A percentile compares a stretch with the other conserved stretches of the same genome.
phyloP scores from a whole-genome alignment of 2,113 vertebrate genomes.

The Indri indri region DNA sequence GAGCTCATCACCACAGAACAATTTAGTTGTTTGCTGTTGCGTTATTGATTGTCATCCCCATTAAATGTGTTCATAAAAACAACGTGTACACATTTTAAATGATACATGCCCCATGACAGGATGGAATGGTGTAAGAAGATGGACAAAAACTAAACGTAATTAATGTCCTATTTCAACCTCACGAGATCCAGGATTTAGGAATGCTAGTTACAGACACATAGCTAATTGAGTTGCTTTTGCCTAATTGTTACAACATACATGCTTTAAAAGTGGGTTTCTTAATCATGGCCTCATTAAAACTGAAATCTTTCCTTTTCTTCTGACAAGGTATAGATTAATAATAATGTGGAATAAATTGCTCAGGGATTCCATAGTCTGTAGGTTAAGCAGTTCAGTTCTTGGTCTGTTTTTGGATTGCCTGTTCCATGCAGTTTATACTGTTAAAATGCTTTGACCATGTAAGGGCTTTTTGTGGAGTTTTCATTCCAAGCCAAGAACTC shows the following conservation, averaged over 20 bases:
- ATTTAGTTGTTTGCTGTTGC: slow-evolving; percentile 65
- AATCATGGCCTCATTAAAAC: neutral
- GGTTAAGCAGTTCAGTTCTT: neutral
- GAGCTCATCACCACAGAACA: slow-evolving; percentile 49
- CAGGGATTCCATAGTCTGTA: neutral
- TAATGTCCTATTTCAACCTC: neutral
- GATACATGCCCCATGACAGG: slow-evolving; percentile 8
- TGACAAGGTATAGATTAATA: neutral
- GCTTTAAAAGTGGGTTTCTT: neutral
- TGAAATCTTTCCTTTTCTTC: neutral
- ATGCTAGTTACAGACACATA: neutral
- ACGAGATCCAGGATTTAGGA: neutral
- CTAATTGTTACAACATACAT: neutral
- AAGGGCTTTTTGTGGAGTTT: neutral
- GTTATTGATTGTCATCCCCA: slow-evolving; percentile 28
- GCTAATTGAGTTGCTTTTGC: neutral
- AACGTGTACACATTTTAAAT: neutral
- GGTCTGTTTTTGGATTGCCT: neutral
- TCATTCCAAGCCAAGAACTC: neutral
- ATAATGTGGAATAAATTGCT: neutral
- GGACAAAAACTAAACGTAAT: neutral
- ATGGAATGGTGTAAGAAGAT: neutral
- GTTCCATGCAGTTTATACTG: neutral
- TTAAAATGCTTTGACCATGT: neutral
- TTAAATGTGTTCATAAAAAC: slow-evolving; percentile 43